Conservation (phyloP, 2,113 vertebrate genomes). For the Oreotrochilus melanogaster region DNA sequence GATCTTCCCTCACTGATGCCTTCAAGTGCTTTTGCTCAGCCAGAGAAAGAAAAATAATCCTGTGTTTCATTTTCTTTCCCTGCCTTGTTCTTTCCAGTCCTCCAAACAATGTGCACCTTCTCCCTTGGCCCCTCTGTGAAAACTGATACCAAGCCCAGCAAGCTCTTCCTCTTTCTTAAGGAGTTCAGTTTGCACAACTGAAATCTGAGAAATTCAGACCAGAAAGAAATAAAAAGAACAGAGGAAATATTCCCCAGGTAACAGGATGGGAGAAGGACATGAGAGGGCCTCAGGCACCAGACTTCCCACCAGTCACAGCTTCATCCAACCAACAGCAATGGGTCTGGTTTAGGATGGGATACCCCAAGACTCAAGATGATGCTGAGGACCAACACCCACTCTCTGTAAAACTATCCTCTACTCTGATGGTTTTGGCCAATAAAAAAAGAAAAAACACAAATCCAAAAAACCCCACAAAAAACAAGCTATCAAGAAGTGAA, state of each 20-base stretch:
- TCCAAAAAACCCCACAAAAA: too few species aligned
- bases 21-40: neutral
- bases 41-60: neutral
- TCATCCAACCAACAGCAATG: neutral
- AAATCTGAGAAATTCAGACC: neutral
- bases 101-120: neutral
- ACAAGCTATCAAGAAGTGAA: neutral
- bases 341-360: neutral
- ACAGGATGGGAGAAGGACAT: rapidly evolving
- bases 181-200: neutral
- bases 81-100: neutral
- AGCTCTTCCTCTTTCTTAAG: neutral
- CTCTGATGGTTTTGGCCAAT: neutral
- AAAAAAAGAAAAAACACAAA: neutral
- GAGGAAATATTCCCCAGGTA: neutral
- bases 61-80: neutral
- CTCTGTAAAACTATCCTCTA: neutral
- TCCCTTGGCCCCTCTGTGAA: neutral
- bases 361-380: neutral
- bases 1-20: neutral
- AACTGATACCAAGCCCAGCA: neutral
- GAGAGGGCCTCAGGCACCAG: neutral
- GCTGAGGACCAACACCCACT: neutral
- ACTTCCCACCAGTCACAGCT: neutral
- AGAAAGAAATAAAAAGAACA: neutral